Conservation (phyloP, 2,888 invertebrate genomes). For the Exocentrus adspersus region DNA sequence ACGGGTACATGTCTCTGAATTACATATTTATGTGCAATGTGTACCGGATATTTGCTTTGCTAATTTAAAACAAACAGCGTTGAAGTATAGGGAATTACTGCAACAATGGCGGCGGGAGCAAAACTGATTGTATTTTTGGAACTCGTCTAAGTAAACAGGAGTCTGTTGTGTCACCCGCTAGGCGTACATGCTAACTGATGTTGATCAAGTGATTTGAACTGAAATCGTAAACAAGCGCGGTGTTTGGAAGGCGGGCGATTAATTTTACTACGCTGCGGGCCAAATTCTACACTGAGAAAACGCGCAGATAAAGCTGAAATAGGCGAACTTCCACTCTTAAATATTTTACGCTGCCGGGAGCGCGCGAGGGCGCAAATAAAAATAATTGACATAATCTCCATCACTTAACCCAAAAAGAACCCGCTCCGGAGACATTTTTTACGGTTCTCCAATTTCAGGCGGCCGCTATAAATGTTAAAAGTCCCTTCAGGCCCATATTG, state of each 20-base stretch:
- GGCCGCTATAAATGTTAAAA: slow-evolving; percentile 21
- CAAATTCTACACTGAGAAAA: too few relatives aligned
- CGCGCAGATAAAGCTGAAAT: too few relatives aligned
- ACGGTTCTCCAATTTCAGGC: slow-evolving; percentile 5
- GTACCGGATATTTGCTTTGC: slow-evolving; percentile 28
- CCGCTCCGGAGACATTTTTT: slow-evolving; percentile 16
- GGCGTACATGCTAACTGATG: background rate
- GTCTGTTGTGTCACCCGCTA: background rate
- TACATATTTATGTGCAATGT: background rate
- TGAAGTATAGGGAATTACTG: slow-evolving; percentile 21
- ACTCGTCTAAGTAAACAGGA: slow-evolving; percentile 22
- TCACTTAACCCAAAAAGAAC: slow-evolving; percentile 9
- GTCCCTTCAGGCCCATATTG: slow-evolving; percentile 21
- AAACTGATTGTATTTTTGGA: slow-evolving; percentile 26
- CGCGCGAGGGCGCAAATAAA: background rate
- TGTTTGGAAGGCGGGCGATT: background rate
- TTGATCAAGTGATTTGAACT: background rate
- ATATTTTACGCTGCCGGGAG: background rate
- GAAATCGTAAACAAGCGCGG: background rate
- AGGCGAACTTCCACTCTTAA: too few relatives aligned
- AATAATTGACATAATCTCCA: slow-evolving; percentile 4
- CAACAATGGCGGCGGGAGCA: slow-evolving; percentile 22
- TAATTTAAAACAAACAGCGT: slow-evolving; percentile 33
- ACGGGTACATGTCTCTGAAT: background rate
- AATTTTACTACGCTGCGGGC: background rate